These are phyloP conservation scores for Sebastes hopkinsi DNA, from an alignment of 2,797 vertebrate genomes.

Conservation along the genomic window DNA sequence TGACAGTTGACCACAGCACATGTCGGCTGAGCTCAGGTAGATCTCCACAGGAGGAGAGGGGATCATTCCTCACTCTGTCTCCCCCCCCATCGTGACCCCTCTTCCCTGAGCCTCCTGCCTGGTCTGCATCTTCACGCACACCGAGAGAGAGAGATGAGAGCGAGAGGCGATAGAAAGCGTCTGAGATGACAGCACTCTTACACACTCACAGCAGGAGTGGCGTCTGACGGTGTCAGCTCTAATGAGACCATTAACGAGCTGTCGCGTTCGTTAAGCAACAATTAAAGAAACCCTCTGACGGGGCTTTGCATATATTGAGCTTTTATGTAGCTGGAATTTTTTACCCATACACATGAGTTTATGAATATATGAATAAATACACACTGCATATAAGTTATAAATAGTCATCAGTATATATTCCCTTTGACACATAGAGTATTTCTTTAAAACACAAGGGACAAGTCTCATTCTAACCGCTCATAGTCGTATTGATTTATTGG, in stretches of 20 bases:
- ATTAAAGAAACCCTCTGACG: conserved; percentile 18
- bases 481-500: conserved; percentile 42
- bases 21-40: background rate
- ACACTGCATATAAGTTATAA: background rate
- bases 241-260: conserved; percentile 50
- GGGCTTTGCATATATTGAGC: background rate
- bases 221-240: conserved; percentile 36
- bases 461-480: conserved; percentile 9
- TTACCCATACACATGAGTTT: background rate
- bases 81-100: background rate
- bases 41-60: background rate
- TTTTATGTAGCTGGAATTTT: background rate
- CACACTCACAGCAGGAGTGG: conserved; percentile 40
- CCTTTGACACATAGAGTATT: background rate
- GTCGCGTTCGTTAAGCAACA: conserved; percentile 36
- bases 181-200: conserved; percentile 28
- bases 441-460: conserved; percentile 19
- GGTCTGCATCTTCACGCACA: background rate
- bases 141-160: conserved; percentile 22
- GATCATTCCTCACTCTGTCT: background rate
- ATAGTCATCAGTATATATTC: background rate
- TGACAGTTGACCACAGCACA: background rate
- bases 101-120: background rate
- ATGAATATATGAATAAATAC: background rate
- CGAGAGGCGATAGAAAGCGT: conserved; percentile 2